These are phyloP conservation scores for Hermatobates lingyangjiaoensis DNA, from an alignment of 1,140 invertebrate genomes.

Conservation along the genomic window DNA sequence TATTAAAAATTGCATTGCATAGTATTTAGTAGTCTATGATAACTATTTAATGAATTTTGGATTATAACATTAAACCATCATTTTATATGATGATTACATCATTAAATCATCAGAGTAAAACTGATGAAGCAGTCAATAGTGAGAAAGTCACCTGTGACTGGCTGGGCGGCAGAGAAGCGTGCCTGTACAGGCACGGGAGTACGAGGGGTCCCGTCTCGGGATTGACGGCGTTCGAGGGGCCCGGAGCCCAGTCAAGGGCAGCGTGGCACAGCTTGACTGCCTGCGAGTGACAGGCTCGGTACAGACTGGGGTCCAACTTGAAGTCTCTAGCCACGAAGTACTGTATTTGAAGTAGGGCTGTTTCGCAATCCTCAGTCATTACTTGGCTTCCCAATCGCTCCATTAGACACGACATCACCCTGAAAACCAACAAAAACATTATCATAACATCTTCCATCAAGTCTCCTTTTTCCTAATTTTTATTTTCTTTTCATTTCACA, in stretches of 20 bases:
- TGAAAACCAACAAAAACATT: conserved; percentile 21
- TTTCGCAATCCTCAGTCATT: conserved; percentile 80
- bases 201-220: conserved; percentile 57
- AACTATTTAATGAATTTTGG: too few relatives aligned
- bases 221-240: conserved; percentile 33
- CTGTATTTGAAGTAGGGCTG: conserved; percentile 83
- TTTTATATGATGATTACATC: too few relatives aligned
- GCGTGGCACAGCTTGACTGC: conserved; percentile 66
- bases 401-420: conserved; percentile 85
- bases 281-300: conserved; percentile 69
- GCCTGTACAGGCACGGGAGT: conserved; percentile 78
- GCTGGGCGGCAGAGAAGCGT: conserved; percentile 21
- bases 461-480: not conserved
- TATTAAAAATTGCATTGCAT: too few relatives aligned
- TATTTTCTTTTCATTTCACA: not conserved
- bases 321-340: conserved; percentile 93
- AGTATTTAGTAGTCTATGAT: too few relatives aligned
- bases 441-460: not conserved
- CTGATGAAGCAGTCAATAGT: not conserved
- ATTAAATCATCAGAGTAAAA: too few relatives aligned
- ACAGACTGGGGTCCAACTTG: conserved; percentile 76
- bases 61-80: too few relatives aligned
- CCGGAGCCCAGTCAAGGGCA: conserved; percentile 53
- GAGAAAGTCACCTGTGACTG: conserved; percentile 1
- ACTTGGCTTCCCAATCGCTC: conserved; percentile 64